Conservation (phyloP, 2,797 vertebrate species). For the Tadarida brasiliensis region DNA sequence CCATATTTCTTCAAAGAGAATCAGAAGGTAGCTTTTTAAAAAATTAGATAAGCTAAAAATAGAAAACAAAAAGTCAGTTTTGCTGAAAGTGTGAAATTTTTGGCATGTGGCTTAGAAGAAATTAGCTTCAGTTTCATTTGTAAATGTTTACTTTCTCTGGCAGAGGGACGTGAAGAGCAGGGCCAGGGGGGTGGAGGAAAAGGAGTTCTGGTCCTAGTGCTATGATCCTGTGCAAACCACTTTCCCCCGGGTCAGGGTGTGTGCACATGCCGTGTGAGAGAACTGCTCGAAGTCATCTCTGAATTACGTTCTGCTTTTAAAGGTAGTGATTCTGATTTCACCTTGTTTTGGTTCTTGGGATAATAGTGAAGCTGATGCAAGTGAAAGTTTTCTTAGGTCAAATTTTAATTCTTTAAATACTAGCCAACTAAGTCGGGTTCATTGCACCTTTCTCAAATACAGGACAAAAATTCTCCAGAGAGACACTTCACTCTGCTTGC, state of each 20-base stretch:
- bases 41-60: slow-evolving; percentile 26
- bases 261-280: not conserved
- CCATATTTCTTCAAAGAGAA: slow-evolving; percentile 54
- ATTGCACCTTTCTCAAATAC: not conserved
- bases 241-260: not conserved
- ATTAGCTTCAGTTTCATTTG: slow-evolving; percentile 59
- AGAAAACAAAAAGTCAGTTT: slow-evolving; percentile 59
- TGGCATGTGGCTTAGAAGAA: slow-evolving; percentile 50
- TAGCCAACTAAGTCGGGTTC: not conserved
- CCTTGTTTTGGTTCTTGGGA: not conserved
- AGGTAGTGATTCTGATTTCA: not conserved
- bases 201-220: not conserved
- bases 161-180: not conserved
- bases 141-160: slow-evolving; percentile 26
- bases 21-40: slow-evolving; percentile 46
- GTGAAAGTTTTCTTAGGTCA: not conserved
- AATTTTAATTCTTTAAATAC: not conserved
- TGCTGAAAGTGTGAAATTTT: slow-evolving; percentile 39
- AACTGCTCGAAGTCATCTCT: not conserved
- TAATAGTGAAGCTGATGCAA: not conserved
- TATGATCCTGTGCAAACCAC: not conserved
- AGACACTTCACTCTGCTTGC: not conserved
- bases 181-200: not conserved
- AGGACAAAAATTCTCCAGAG: not conserved
- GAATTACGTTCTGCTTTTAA: not conserved